phyloP scores from a whole-genome alignment of 2,113 vertebrate species.

The Lanius ludovicianus region DNA sequence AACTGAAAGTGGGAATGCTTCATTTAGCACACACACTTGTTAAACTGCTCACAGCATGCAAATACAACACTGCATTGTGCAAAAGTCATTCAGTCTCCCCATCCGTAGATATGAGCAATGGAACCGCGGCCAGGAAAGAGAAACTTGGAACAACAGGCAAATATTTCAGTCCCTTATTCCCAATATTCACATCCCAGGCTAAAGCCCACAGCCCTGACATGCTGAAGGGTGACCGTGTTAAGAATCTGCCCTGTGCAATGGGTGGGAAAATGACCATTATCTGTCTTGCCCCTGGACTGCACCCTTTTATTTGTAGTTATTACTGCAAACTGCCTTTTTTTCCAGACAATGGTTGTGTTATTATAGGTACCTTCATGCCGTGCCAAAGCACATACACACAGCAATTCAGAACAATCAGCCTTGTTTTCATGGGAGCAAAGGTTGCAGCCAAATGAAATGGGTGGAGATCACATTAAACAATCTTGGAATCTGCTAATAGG shows the following conservation, averaged over 20 bases:
- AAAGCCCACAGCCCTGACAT: neutral
- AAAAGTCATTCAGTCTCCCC: conserved; percentile 36
- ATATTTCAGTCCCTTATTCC: conserved; percentile 30
- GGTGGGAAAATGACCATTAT: conserved; percentile 52
- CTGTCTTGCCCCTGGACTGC: conserved; percentile 42
- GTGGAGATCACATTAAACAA: conserved; percentile 77
- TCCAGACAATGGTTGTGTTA: conserved; percentile 72
- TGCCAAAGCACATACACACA: conserved; percentile 79
- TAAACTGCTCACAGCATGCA: conserved; percentile 49
- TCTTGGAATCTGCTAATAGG: conserved; percentile 79
- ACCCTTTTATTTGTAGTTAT: conserved; percentile 69
- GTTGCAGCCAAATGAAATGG: conserved; percentile 78
- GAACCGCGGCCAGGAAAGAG: neutral
- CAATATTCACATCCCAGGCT: neutral
- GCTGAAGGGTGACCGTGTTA: neutral
- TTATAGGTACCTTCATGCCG: conserved; percentile 70
- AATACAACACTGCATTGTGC: conserved; percentile 21
- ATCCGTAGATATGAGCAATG: neutral
- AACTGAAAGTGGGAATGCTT: conserved; percentile 38
- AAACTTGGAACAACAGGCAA: conserved; percentile 32
- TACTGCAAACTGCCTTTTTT: conserved; percentile 69
- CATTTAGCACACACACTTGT: conserved; percentile 46
- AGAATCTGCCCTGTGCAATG: neutral
- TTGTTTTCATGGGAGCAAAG: conserved; percentile 77
- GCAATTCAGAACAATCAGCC: conserved; percentile 74